phyloP scores from a whole-genome alignment of 2,797 vertebrate species.

The Mionectes olivaceus region DNA sequence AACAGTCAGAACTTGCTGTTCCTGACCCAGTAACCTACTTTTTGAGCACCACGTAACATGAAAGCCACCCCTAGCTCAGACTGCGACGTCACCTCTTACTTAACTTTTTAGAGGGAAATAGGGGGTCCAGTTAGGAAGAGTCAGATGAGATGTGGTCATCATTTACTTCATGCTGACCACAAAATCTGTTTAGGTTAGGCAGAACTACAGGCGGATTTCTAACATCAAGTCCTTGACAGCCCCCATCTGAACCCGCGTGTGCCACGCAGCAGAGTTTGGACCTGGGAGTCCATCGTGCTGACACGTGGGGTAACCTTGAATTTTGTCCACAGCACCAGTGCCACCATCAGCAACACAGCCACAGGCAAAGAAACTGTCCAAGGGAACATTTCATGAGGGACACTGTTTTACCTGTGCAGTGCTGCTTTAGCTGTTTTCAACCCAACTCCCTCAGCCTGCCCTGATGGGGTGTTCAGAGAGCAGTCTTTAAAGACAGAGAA shows the following conservation, averaged over 20 bases:
- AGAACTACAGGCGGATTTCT: neutral
- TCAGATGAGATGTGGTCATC: neutral
- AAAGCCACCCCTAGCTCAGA: constrained; percentile 63
- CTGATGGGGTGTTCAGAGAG: neutral
- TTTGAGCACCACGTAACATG: constrained; percentile 63
- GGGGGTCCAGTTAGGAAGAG: neutral
- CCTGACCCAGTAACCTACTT: constrained; percentile 81
- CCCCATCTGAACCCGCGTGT: neutral
- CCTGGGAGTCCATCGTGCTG: neutral
- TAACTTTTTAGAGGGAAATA: constrained; percentile 55
- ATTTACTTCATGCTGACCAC: neutral
- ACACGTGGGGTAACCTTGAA: neutral
- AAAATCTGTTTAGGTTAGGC: neutral
- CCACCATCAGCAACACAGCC: neutral
- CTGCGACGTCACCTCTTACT: constrained; percentile 68
- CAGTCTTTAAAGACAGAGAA: neutral
- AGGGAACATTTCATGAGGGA: neutral
- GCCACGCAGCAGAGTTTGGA: neutral
- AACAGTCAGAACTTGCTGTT: constrained; percentile 75
- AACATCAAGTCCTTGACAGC: neutral
- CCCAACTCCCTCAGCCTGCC: neutral
- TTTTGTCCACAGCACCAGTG: neutral
- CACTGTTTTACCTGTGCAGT: neutral
- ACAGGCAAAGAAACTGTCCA: neutral
- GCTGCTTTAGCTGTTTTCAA: neutral